A percentile compares a stretch with the other conserved stretches of the same genome.
phyloP scores from a whole-genome alignment of 1,140 invertebrate genomes.

The Solenopsis fugax region DNA sequence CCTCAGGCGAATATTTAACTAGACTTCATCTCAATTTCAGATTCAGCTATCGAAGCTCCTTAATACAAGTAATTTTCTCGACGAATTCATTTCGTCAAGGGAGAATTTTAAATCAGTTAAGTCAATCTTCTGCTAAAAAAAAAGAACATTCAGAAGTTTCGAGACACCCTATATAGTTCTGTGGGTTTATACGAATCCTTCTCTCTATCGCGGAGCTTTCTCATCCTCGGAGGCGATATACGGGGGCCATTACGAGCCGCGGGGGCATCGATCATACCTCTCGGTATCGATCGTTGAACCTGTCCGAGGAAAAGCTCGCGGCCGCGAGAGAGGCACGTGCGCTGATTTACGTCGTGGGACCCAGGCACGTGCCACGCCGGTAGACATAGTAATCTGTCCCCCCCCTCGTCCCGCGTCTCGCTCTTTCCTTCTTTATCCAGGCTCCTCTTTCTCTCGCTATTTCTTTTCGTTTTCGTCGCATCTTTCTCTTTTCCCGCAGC shows the following conservation, averaged over 20 bases:
- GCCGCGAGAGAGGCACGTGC: conserved; percentile 66
- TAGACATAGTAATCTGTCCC: conserved; percentile 62
- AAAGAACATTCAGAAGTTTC: background rate
- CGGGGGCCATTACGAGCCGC: conserved; percentile 49
- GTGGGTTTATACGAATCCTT: conserved; percentile 6
- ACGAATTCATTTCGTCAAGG: background rate
- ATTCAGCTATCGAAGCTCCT: background rate
- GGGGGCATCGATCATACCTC: conserved; percentile 65
- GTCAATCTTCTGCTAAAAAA: background rate
- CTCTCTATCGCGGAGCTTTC: conserved; percentile 41
- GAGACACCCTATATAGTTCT: conserved; percentile 20
- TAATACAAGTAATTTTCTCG: background rate
- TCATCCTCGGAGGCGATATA: conserved; percentile 48
- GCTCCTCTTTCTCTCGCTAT: background rate
- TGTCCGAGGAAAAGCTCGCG: conserved; percentile 48
- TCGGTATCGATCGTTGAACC: conserved; percentile 63
- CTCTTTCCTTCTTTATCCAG: background rate
- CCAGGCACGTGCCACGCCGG: conserved; percentile 66
- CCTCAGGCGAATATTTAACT: background rate
- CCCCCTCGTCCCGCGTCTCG: background rate
- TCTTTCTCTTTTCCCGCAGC: conserved; percentile 28
- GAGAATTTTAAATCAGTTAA: background rate
- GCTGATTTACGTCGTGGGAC: conserved; percentile 73
- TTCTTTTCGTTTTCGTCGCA: conserved; percentile 2
- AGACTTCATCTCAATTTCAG: background rate